These are phyloP conservation scores for Reticulitermes speratus DNA, from an alignment of 1,140 invertebrate genomes.

Conservation along the genomic window DNA sequence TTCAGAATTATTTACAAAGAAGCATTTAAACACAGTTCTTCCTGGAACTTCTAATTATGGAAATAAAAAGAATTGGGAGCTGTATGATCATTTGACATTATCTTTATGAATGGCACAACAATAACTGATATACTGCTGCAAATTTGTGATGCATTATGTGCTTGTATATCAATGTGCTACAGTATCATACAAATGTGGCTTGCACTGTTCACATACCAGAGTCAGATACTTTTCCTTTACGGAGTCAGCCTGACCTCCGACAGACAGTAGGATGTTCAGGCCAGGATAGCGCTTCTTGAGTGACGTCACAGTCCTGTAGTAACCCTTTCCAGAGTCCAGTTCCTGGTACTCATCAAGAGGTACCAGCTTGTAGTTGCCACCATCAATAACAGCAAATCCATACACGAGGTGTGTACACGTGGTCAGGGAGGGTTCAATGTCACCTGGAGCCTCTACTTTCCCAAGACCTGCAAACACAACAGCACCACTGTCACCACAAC, in stretches of 20 bases:
- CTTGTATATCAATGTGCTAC: no score
- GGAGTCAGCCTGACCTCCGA: constrained; percentile 68
- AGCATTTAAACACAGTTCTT: no score
- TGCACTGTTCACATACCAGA: constrained; percentile 48
- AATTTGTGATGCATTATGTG: not conserved
- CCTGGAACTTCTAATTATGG: no score
- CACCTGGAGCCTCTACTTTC: constrained; percentile 67
- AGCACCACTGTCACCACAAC: no score
- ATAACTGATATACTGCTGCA: not conserved
- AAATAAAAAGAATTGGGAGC: no score
- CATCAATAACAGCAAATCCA: constrained; percentile 80
- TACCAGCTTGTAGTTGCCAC: constrained; percentile 64
- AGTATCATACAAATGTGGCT: no score
- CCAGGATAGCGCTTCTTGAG: constrained; percentile 70
- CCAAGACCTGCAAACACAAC: constrained; percentile 61
- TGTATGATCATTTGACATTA: no score
- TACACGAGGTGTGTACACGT: constrained; percentile 86
- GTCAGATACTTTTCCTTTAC: constrained; percentile 64
- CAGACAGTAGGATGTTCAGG: constrained; percentile 72
- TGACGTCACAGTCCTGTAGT: constrained; percentile 66
- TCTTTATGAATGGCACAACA: no score
- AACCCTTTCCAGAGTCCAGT: constrained; percentile 64
- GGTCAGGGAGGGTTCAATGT: constrained; percentile 69
- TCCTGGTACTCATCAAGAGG: constrained; percentile 70
- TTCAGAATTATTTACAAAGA: no score